A percentile compares a stretch with the other conserved stretches of the same genome.
phyloP scores from a whole-genome alignment of 1,140 invertebrate species.

The Drosophila pectinifera region DNA sequence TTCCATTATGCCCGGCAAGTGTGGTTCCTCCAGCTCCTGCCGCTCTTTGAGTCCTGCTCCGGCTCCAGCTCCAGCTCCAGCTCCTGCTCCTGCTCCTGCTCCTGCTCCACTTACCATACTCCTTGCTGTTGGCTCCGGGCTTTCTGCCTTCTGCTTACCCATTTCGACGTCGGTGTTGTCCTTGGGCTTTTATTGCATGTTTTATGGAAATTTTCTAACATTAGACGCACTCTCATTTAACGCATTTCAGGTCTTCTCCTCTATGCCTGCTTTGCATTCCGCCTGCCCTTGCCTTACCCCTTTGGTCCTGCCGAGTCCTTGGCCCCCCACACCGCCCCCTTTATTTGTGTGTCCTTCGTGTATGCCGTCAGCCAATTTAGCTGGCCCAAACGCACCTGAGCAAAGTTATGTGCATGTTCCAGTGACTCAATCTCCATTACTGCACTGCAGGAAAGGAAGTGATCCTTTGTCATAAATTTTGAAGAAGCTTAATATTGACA shows the following conservation, averaged over 20 bases:
- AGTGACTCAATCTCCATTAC: conserved; percentile 27
- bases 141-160: conserved; percentile 16
- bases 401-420: conserved; percentile 38
- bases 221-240: conserved; percentile 76
- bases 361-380: conserved; percentile 53
- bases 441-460: not conserved
- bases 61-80: no score
- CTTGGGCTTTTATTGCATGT: conserved; percentile 80
- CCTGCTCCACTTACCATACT: not conserved
- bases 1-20: conserved; percentile 62
- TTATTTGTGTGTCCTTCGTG: conserved; percentile 41
- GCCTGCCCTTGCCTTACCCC: not conserved
- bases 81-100: no score
- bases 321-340: not conserved
- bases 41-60: conserved; percentile 10
- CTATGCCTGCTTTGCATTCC: not conserved
- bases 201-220: conserved; percentile 81
- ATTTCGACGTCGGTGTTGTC: conserved; percentile 28
- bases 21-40: conserved; percentile 24
- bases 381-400: conserved; percentile 57
- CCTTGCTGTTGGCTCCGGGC: not conserved
- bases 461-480: no score
- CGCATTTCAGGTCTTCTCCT: conserved; percentile 52
- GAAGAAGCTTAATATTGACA: not conserved
- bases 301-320: not conserved